Evolutionary conservation across 2,113 vertebrate species (phyloP), one percentile per base, ranked within the genome.

Genomic region (Morone chrysops): DNA sequence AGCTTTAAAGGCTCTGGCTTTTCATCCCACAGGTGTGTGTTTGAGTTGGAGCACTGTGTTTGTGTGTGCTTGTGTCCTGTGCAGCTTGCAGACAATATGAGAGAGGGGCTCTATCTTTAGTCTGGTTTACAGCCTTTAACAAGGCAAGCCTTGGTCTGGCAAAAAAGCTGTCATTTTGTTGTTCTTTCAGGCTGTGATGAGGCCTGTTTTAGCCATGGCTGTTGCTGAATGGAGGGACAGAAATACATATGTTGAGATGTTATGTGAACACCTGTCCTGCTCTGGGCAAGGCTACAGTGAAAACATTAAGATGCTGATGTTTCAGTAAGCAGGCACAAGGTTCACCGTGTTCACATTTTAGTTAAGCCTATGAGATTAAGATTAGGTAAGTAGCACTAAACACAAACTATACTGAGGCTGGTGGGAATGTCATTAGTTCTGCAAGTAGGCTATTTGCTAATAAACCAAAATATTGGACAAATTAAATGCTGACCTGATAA

Each of bases 201-300:
- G 68, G 60, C 60, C 63, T 70, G 67, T 84, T 89, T 85, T 82
- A 86, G 76, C 20, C 38, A 38, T 25, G 45, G 54, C 69, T 81
- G 70, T 69, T 78, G 82, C 66, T 48, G 66, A 81, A 75, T 38
- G 50, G n/a, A 54, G 56, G 48, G 59, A 78, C 83, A 84, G 59
- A 82, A 80, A 84, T 85, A 75, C 25, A 68, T 81, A 45, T 25
- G 45, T 48, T 16, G 69, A 48, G 17, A 20, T 76, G 66, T 31
- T 83, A 48, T 68, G 76, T 54, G 75, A n/a, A 54, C 75, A 85
- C 79, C 82, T 90, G 85, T 76, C 81, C 62, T n/a, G 69, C 48
- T 72, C 73, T 22, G 53, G 22, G 1, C 62, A 70, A 82, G 75
- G 80, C 57, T 63, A 38, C 14, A 14, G 40, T 38, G 53, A 53